A percentile compares a stretch with the other conserved stretches of the same genome.
phyloP scores from a whole-genome alignment of 92 coral and sea anemone species.

The Nematostella vectensis region DNA sequence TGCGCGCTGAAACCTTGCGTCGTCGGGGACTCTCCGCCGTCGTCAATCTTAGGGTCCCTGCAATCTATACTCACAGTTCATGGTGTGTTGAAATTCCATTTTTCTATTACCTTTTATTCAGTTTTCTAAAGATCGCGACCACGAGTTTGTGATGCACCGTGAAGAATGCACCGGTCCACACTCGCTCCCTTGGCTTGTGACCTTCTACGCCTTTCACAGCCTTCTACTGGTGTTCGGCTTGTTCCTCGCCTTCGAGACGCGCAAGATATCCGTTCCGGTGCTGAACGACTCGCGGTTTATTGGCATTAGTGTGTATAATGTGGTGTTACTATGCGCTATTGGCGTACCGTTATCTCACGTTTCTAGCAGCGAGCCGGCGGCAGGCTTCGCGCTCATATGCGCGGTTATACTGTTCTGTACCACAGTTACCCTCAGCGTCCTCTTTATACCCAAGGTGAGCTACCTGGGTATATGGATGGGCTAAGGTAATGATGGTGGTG shows the following conservation, averaged over 20 bases:
- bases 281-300: conserved; percentile 82
- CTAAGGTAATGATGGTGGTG: not conserved
- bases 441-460: conserved; percentile 74
- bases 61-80: too few species aligned
- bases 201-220: conserved; percentile 72
- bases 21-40: too few species aligned
- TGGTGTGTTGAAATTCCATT: not conserved
- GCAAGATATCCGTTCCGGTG: conserved; percentile 68
- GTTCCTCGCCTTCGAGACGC: conserved; percentile 78
- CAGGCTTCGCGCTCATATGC: conserved; percentile 62
- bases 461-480: too few species aligned
- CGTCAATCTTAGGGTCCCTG: too few species aligned
- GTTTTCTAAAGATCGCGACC: conserved; percentile 67
- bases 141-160: conserved; percentile 51
- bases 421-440: conserved; percentile 66
- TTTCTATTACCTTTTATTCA: conserved; percentile 2
- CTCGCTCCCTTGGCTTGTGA: conserved; percentile 61
- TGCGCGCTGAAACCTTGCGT: too few species aligned
- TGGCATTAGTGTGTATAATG: conserved; percentile 82
- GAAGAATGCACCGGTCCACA: conserved; percentile 76
- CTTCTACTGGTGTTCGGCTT: conserved; percentile 67
- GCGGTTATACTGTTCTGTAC: conserved; percentile 76
- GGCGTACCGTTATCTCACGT: conserved; percentile 78
- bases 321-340: conserved; percentile 70
- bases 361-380: conserved; percentile 49